Percentiles rank a stretch among this genome's conserved stretches.
Evolutionary conservation across 2,888 invertebrate species (phyloP).

Genomic region (Cecidostiba fungosa): DNA sequence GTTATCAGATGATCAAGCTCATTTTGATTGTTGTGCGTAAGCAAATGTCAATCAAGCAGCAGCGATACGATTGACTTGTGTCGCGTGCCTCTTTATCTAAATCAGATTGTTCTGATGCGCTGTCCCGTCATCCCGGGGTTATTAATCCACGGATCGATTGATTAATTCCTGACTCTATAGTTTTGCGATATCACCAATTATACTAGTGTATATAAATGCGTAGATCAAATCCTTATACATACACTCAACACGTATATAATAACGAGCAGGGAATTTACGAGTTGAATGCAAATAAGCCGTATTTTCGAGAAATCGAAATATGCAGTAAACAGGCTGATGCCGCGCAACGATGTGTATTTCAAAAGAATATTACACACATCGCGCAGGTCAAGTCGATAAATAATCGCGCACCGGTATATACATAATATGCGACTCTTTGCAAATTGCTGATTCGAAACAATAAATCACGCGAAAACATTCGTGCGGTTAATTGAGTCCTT

Average conservation of each 20-base stretch:
- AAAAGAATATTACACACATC: background rate
- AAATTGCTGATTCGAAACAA: constrained; percentile 52
- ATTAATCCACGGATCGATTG: background rate
- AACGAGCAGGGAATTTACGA: background rate
- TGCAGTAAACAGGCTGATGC: background rate
- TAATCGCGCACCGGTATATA: background rate
- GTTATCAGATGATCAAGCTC: background rate
- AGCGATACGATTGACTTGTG: background rate
- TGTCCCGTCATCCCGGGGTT: background rate
- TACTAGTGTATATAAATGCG: background rate
- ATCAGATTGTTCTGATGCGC: background rate
- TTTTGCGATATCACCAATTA: background rate
- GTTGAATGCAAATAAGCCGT: background rate
- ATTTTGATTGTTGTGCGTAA: background rate
- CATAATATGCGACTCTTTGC: constrained; percentile 8
- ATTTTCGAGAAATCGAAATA: background rate
- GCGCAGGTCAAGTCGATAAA: background rate
- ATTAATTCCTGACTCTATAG: background rate
- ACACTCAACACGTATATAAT: background rate
- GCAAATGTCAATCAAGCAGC: background rate
- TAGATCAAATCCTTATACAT: no score
- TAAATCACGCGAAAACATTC: constrained; percentile 30
- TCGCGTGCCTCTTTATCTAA: constrained; percentile 15
- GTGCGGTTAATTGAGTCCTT: constrained; percentile 48
- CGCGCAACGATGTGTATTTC: background rate